These are phyloP conservation scores for Carapus acus DNA, from an alignment of 2,797 vertebrate genomes.

Conservation along the genomic window DNA sequence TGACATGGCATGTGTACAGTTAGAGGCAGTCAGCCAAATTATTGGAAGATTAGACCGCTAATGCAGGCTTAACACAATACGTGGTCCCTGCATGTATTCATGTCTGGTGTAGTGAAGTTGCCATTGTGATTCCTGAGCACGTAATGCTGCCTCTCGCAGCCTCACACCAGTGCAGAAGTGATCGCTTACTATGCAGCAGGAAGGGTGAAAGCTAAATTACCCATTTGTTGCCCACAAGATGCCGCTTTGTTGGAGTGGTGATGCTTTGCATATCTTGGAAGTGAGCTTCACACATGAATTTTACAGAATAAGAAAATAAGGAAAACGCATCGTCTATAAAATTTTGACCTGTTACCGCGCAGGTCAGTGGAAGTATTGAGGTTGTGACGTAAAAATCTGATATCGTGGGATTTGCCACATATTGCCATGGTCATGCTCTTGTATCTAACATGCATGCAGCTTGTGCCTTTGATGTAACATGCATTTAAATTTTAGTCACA, in stretches of 20 bases:
- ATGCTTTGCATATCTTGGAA: neutral
- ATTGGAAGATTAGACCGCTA: conserved; percentile 54
- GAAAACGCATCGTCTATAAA: neutral
- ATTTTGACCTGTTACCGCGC: neutral
- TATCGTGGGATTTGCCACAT: no score
- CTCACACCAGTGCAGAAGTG: conserved; percentile 1
- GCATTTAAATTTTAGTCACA: no score
- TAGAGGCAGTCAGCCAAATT: conserved; percentile 50
- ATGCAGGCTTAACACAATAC: conserved; percentile 40
- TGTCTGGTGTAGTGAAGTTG: conserved; percentile 19
- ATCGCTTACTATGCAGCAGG: conserved; percentile 9
- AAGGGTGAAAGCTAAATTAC: neutral
- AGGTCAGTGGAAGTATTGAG: neutral
- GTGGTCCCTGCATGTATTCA: conserved; percentile 28
- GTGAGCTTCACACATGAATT: neutral
- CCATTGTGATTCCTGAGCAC: conserved; percentile 17
- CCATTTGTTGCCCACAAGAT: neutral
- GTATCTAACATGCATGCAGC: no score
- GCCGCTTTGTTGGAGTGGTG: neutral
- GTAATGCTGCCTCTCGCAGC: conserved; percentile 8
- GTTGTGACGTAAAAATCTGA: no score
- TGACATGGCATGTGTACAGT: conserved; percentile 38
- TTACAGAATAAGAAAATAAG: neutral
- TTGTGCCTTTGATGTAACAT: no score
- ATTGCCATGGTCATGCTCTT: no score